A percentile compares a stretch with the other conserved stretches of the same genome.
These are phyloP conservation scores for Arenaria interpres DNA, from an alignment of 2,113 vertebrate genomes.

Conservation along the genomic window DNA sequence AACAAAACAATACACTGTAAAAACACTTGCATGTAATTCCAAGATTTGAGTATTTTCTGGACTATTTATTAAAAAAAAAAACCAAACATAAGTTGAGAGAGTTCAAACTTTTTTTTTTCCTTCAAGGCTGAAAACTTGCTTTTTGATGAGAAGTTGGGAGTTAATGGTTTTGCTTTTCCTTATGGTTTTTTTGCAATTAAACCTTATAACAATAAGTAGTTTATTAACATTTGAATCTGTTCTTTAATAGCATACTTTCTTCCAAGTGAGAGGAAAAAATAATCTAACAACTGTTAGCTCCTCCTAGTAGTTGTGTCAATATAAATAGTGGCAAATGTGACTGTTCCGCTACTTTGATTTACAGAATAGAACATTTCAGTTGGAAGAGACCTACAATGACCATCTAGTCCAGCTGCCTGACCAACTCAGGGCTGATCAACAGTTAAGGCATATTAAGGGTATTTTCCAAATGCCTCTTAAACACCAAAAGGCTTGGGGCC, in stretches of 20 bases:
- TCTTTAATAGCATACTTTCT: neutral
- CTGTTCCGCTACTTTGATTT: neutral
- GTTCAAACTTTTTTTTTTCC: neutral
- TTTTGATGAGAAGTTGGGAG: neutral
- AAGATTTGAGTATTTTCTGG: neutral
- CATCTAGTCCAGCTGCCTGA: neutral
- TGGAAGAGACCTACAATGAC: neutral
- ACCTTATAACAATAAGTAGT: neutral
- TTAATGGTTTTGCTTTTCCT: neutral
- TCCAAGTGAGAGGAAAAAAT: neutral
- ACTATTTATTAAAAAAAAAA: neutral
- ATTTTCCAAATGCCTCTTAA: neutral
- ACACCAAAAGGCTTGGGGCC: neutral
- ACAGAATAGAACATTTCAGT: neutral
- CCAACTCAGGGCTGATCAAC: neutral
- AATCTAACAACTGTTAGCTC: neutral
- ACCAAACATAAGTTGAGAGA: neutral
- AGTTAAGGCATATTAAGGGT: neutral
- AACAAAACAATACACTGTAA: neutral
- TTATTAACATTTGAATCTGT: neutral
- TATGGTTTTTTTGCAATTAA: neutral
- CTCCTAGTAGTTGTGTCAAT: neutral
- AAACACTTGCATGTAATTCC: neutral
- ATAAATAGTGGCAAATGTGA: neutral
- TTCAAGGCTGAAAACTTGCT: neutral